Conservation (phyloP, 1,140 invertebrate genomes). For the Neodiprion pinetum region DNA sequence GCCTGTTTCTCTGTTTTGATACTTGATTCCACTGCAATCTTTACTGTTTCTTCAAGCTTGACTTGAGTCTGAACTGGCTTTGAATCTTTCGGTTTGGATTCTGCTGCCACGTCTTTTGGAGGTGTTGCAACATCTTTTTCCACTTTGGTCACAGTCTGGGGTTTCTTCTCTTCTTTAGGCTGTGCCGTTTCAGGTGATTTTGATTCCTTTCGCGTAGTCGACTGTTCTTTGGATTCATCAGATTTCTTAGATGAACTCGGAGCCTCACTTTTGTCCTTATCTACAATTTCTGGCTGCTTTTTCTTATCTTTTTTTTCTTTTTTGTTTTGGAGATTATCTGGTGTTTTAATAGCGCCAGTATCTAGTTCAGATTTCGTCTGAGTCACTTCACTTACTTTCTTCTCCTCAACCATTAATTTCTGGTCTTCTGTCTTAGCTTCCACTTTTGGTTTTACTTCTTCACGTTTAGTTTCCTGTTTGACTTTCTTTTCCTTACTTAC, state of each 20-base stretch:
- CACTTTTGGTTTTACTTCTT: constrained; percentile 28
- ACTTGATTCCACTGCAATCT: not conserved
- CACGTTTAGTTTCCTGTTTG: constrained; percentile 17
- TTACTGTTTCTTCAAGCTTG: not conserved
- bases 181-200: not conserved
- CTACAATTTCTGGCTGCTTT: not conserved
- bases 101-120: not conserved
- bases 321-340: not conserved
- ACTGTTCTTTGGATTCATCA: not conserved
- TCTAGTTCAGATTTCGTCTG: not conserved
- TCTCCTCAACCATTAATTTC: not conserved
- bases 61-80: not conserved
- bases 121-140: not conserved
- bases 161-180: not conserved
- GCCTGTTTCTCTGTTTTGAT: not conserved
- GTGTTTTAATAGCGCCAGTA: not conserved
- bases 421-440: not conserved
- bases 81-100: not conserved
- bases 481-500: constrained; percentile 21
- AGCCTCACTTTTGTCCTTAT: constrained; percentile 10
- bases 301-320: not conserved
- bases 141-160: not conserved
- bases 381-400: constrained; percentile 10
- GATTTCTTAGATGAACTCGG: not conserved
- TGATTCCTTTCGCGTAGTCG: not conserved